phyloP scores from a whole-genome alignment of 1,140 invertebrate genomes.

The Pseudomyrmex flavicornis region DNA sequence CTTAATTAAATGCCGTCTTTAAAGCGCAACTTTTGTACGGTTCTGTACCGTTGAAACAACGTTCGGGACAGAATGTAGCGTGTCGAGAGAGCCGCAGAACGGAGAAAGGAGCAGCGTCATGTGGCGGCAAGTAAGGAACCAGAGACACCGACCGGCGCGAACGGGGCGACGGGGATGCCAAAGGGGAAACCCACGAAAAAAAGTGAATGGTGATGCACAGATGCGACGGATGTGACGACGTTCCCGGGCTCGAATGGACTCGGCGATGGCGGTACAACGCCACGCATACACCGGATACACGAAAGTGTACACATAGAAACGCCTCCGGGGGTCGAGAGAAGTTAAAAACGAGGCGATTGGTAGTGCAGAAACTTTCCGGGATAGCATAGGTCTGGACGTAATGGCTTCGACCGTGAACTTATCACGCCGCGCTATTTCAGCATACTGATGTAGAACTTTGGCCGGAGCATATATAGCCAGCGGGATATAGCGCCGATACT shows the following conservation, averaged over 20 bases:
- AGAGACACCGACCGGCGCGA: constrained; percentile 21
- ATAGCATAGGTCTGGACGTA: constrained; percentile 61
- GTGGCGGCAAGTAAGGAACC: constrained; percentile 68
- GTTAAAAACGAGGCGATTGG: constrained; percentile 62
- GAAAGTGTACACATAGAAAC: background rate
- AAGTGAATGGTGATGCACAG: constrained; percentile 80
- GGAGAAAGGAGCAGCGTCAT: constrained; percentile 66
- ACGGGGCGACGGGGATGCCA: constrained; percentile 2
- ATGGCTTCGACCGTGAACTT: constrained; percentile 68
- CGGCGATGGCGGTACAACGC: background rate
- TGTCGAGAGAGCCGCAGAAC: constrained; percentile 30
- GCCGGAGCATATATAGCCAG: background rate
- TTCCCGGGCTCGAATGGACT: constrained; percentile 58
- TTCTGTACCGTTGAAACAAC: constrained; percentile 62
- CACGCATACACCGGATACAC: constrained; percentile 9
- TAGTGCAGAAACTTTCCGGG: background rate
- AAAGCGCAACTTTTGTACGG: constrained; percentile 50
- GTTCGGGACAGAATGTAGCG: constrained; percentile 57
- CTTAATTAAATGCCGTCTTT: background rate
- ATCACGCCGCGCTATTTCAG: constrained; percentile 64
- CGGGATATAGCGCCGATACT: background rate
- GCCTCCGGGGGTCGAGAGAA: constrained; percentile 16
- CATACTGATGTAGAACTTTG: constrained; percentile 38
- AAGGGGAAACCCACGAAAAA: constrained; percentile 65
- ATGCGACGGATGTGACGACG: constrained; percentile 82